These are phyloP conservation scores for Zootermopsis nevadensis DNA, from an alignment of 2,888 invertebrate genomes.

Conservation along the genomic window DNA sequence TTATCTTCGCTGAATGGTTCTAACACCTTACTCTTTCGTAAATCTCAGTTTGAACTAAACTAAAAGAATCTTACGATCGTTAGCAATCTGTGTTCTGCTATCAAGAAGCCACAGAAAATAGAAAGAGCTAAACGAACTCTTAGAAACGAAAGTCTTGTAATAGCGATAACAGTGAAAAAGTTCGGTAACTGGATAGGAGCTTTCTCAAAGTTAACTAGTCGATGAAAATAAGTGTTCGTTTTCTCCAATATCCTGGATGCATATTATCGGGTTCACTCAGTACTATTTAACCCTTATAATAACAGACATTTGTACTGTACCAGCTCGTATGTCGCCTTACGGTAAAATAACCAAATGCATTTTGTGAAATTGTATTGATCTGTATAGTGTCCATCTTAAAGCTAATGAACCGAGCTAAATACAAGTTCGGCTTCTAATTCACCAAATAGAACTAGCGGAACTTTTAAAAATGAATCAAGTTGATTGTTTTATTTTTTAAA, in stretches of 20 bases:
- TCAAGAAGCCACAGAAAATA: neutral
- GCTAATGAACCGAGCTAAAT: neutral
- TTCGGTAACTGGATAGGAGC: neutral
- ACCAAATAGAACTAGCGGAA: neutral
- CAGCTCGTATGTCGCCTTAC: neutral
- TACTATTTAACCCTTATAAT: neutral
- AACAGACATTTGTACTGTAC: neutral
- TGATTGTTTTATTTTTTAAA: neutral
- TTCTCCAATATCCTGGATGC: neutral
- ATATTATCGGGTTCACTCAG: neutral
- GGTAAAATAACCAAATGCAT: neutral
- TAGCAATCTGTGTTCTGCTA: neutral
- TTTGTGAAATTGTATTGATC: slow-evolving; percentile 6
- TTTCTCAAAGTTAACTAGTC: neutral
- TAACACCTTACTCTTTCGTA: too few species aligned
- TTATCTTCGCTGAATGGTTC: too few species aligned
- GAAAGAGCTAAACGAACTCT: neutral
- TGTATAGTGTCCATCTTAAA: neutral
- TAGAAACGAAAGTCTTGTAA: neutral
- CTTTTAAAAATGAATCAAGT: neutral
- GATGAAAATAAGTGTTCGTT: neutral
- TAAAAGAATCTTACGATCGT: too few species aligned
- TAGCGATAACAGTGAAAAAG: neutral
- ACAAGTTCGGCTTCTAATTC: neutral
- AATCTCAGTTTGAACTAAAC: too few species aligned